These are phyloP conservation scores for Tenrec ecaudatus DNA, from an alignment of 2,113 vertebrate species.

Conservation along the genomic window DNA sequence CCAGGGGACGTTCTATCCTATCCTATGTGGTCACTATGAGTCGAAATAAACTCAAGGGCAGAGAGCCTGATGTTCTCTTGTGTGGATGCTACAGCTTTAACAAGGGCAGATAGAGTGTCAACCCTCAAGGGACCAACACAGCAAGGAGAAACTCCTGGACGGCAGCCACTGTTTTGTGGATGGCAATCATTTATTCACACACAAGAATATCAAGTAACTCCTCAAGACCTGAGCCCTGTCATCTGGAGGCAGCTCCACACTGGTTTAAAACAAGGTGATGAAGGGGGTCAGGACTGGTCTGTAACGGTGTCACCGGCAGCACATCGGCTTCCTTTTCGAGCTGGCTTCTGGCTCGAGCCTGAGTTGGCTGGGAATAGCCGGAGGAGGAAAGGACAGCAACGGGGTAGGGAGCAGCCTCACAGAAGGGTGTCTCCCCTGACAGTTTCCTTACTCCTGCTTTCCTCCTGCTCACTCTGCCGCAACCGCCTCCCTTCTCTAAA, in stretches of 20 bases:
- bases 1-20: too few species aligned
- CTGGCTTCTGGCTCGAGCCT: not conserved
- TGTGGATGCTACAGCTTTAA: constrained; percentile 10
- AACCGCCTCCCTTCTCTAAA: not conserved
- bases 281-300: not conserved
- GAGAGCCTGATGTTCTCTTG: too few species aligned
- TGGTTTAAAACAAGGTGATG: not conserved
- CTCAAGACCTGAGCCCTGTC: not conserved
- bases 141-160: not conserved
- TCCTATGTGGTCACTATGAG: too few species aligned
- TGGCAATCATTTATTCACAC: not conserved
- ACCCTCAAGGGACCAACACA: not conserved
- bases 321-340: not conserved
- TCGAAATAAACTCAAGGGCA: too few species aligned
- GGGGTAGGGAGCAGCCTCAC: not conserved
- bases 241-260: not conserved
- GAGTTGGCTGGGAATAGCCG: not conserved
- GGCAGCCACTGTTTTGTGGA: not conserved
- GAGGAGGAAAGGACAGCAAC: not conserved
- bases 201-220: too few species aligned
- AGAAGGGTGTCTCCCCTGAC: not conserved
- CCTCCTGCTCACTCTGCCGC: not conserved
- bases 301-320: not conserved
- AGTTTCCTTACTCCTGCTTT: not conserved
- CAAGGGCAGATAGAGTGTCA: not conserved